Evolutionary conservation across 2,797 vertebrate genomes (phyloP).

Genomic region (Geotrypetes seraphini): DNA sequence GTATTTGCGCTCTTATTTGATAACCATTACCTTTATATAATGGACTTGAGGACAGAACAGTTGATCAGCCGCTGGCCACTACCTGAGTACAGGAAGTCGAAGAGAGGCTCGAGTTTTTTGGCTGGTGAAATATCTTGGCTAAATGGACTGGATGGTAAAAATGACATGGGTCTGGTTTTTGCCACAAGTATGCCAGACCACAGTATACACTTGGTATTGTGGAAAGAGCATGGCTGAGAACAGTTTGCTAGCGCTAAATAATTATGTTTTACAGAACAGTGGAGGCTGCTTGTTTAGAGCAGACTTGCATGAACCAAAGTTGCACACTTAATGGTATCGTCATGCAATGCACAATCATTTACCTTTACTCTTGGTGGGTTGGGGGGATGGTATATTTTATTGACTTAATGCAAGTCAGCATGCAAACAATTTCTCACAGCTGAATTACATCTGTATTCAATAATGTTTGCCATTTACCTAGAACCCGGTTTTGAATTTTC

Average conservation of each 20-base stretch:
- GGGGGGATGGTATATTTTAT: slow-evolving; percentile 30
- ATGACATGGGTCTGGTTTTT: slow-evolving; percentile 90
- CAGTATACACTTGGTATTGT: slow-evolving; percentile 96
- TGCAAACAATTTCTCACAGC: slow-evolving; percentile 34
- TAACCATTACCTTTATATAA: slow-evolving; percentile 90
- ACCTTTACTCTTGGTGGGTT: slow-evolving; percentile 33
- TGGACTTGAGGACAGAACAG: slow-evolving; percentile 92
- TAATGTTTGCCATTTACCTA: slow-evolving; percentile 27
- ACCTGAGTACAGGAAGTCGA: slow-evolving; percentile 93
- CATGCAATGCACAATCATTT: slow-evolving; percentile 65
- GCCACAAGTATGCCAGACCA: slow-evolving; percentile 98
- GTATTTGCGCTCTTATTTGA: slow-evolving; percentile 93
- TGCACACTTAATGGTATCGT: slow-evolving; percentile 48
- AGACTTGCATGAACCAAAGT: slow-evolving; percentile 85
- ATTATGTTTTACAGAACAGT: slow-evolving; percentile 19
- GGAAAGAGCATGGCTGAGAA: slow-evolving; percentile 86
- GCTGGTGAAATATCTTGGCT: slow-evolving; percentile 90
- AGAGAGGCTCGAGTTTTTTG: slow-evolving; percentile 93
- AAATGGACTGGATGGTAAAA: slow-evolving; percentile 83
- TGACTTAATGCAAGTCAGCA: slow-evolving; percentile 36
- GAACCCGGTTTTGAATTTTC: slow-evolving; percentile 14
- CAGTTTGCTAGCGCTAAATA: slow-evolving; percentile 6
- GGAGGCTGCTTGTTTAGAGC: slow-evolving; percentile 40
- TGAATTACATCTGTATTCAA: slow-evolving; percentile 35
- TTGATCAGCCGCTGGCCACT: slow-evolving; percentile 92